These are phyloP conservation scores for Scolopax mira DNA, from an alignment of 2,113 vertebrate genomes.

Conservation along the genomic window DNA sequence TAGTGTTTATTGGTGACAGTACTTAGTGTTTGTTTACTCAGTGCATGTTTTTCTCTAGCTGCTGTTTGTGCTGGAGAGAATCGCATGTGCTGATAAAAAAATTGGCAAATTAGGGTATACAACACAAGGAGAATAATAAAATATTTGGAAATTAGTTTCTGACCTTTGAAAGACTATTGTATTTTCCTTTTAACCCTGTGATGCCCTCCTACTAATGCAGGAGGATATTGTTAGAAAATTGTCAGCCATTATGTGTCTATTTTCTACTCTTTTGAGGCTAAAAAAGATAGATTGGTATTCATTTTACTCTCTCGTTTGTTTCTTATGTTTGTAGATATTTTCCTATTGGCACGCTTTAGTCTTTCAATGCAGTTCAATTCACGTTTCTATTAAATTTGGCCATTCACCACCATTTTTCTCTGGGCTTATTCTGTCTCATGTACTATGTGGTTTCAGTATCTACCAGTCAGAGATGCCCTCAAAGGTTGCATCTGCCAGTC, in stretches of 20 bases:
- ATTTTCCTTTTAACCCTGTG: not conserved
- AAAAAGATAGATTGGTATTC: not conserved
- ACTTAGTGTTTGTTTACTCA: not conserved
- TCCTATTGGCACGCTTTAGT: rapidly evolving
- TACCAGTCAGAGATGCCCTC: not conserved
- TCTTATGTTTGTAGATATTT: not conserved
- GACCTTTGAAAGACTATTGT: not conserved
- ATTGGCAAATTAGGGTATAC: not conserved
- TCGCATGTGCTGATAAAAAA: not conserved
- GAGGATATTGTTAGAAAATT: not conserved
- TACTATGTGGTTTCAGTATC: not conserved
- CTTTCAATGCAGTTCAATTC: not conserved
- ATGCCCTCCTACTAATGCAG: not conserved
- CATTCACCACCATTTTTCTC: not conserved
- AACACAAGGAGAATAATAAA: not conserved
- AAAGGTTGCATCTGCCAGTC: not conserved
- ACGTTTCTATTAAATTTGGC: not conserved
- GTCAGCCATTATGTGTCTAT: not conserved
- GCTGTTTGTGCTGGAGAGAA: not conserved
- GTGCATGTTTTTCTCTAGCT: not conserved
- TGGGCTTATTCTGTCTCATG: not conserved
- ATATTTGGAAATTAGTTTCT: not conserved
- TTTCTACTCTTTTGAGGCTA: not conserved
- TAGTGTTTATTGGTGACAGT: not conserved
- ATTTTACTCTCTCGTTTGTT: not conserved